Evolutionary conservation across 2,888 invertebrate species (phyloP).

Genomic region (Troides aeacus): DNA sequence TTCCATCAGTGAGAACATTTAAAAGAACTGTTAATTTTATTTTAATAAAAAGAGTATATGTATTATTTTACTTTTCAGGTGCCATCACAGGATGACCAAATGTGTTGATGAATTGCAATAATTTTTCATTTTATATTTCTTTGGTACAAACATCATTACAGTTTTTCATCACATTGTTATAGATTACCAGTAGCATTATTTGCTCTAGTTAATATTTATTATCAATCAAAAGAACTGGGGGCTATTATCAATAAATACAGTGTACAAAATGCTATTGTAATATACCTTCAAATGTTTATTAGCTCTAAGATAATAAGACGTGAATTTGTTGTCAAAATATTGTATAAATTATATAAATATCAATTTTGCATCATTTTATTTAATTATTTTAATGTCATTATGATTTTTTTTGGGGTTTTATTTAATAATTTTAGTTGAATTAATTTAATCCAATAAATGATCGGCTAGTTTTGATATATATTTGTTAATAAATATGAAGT

Average conservation of each 20-base stretch:
- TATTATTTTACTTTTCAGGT: constrained; percentile 61
- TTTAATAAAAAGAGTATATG: neutral
- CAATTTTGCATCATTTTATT: constrained; percentile 51
- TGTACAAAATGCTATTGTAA: constrained; percentile 55
- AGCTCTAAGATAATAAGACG: constrained; percentile 52
- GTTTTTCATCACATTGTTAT: constrained; percentile 5
- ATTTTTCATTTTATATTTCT: constrained; percentile 9
- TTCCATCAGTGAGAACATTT: too few relatives aligned
- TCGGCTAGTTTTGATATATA: constrained; percentile 35
- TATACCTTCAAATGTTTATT: constrained; percentile 44
- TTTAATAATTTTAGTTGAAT: constrained; percentile 43
- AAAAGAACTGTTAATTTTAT: too few relatives aligned
- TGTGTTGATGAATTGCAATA: constrained; percentile 59
- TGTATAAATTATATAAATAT: constrained; percentile 48
- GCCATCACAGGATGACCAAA: constrained; percentile 72
- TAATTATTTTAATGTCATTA: constrained; percentile 59
- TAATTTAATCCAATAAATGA: constrained; percentile 44
- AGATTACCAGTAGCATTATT: constrained; percentile 12
- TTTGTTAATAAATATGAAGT: constrained; percentile 33
- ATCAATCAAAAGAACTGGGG: constrained; percentile 27
- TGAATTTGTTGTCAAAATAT: constrained; percentile 63
- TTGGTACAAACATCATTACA: constrained; percentile 19
- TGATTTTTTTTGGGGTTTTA: constrained; percentile 52
- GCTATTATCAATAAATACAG: constrained; percentile 41
- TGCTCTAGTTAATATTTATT: constrained; percentile 20